Percentiles rank a stretch among this genome's conserved stretches.
These are phyloP conservation scores for Ethmia dodecea DNA, from an alignment of 2,888 invertebrate species.

Conservation along the genomic window DNA sequence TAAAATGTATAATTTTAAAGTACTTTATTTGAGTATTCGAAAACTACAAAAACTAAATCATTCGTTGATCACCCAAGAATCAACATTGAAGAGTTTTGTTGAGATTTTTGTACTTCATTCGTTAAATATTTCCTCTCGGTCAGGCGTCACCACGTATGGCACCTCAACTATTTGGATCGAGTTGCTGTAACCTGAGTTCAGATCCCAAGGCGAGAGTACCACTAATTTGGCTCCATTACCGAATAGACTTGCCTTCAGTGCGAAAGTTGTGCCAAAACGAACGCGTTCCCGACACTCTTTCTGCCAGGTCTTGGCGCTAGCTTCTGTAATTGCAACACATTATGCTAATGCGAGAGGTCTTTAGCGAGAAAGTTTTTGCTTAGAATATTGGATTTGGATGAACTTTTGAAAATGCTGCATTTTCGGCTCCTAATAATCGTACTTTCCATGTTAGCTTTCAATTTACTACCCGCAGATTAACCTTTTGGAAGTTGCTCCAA, in stretches of 20 bases:
- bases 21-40: no score
- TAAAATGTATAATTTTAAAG: no score
- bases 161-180: conserved; percentile 28
- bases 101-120: no score
- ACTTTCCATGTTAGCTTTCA: no score
- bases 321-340: conserved; percentile 45
- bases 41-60: no score
- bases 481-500: no score
- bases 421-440: no score
- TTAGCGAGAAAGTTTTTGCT: background rate
- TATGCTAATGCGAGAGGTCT: conserved; percentile 38
- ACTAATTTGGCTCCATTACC: conserved; percentile 47
- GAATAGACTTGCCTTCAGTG: conserved; percentile 32
- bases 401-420: no score
- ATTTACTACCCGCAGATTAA: no score
- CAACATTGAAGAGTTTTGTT: no score
- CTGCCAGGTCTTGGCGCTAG: conserved; percentile 33
- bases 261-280: conserved; percentile 48
- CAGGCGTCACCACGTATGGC: conserved; percentile 20
- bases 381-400: background rate
- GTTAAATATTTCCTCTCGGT: no score
- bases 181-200: conserved; percentile 30
- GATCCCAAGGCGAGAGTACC: conserved; percentile 31
- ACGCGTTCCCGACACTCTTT: conserved; percentile 36
- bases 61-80: no score